phyloP scores from a whole-genome alignment of 64 coral and sea anemone genomes.

The Astreopora myriophthalma region DNA sequence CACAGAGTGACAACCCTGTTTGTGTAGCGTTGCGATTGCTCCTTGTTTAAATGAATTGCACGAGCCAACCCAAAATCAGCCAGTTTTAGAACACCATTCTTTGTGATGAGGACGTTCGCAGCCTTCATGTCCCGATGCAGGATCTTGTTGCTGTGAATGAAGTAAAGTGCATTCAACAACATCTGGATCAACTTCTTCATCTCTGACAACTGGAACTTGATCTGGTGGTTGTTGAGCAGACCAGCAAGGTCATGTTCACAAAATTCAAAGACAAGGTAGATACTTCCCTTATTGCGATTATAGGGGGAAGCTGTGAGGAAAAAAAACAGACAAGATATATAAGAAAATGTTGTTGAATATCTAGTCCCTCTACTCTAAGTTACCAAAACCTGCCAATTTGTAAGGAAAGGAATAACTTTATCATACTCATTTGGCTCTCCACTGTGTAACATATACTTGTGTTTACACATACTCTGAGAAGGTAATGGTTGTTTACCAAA shows the following conservation, averaged over 20 bases:
- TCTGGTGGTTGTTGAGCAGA: conserved; percentile 88
- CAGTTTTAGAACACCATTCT: conserved; percentile 93
- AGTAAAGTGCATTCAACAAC: conserved; percentile 98
- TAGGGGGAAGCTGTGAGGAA: conserved; percentile 79
- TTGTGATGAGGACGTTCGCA: conserved; percentile 96
- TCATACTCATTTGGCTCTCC: too few species aligned
- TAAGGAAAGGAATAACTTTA: too few species aligned
- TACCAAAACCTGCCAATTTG: too few species aligned
- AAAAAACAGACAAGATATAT: conserved; percentile 10
- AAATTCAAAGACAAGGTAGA: conserved; percentile 99
- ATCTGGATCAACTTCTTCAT: conserved; percentile 98
- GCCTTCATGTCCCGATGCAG: conserved; percentile 99
- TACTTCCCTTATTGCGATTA: conserved; percentile 99
- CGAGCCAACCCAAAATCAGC: conserved; percentile 98
- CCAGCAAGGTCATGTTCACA: conserved; percentile 99
- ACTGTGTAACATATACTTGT: too few species aligned
- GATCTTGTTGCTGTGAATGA: conserved; percentile 99
- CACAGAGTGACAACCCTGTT: conserved; percentile 97
- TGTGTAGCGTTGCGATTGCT: conserved; percentile 92
- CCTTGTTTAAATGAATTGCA: conserved; percentile 93
- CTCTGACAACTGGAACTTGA: conserved; percentile 90
- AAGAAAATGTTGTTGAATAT: neutral
- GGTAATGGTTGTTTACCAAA: too few species aligned
- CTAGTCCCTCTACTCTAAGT: too few species aligned
- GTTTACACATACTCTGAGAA: too few species aligned